Base-by-base conservation (phyloP, 2,113 vertebrate genomes). In the Myrmophylax atrothorax region DNA sequence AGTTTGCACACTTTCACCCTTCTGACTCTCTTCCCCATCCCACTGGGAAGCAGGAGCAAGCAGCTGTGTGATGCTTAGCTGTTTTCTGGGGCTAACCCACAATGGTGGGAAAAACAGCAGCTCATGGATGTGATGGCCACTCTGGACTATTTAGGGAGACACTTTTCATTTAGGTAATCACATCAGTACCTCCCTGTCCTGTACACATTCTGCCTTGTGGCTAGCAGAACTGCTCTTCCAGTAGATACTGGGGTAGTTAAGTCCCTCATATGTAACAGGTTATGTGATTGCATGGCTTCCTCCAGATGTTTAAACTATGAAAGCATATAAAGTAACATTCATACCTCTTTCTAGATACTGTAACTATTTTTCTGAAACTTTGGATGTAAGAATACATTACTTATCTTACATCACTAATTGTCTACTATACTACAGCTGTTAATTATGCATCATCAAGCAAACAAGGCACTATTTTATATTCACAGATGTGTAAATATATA, bases 21-120 rank as follows among this genome's bases (percentile, higher is more conserved):
- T 44, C 62, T 42, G 38, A 64, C 20, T 44, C 26, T 64, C 62
- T 42, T 64, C 28, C 60, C 38, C 28, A 31, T 31, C 18, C 40
- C 3, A 1, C 29, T 26, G 22, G 5, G 44, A 28, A 52, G 26
- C 23, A 2, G 28, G 20, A 90, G 17, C 2, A 1, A 63, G 40
- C 12, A 70, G 26, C 56, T 77, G 35, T 56, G 35, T 16, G 35
- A 12, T 42, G 31, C 56, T 37, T 23, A 35, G 29, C 40, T 64
- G 44, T 50, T 23, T 58, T 64, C 25, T 1, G 1, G 20, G 62
- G 18, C 18, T 77, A 64, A 58, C 28, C 44, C 37, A 40, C 19
- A 29, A 35, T 13, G 7, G 6, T 25, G 38, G 9, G 17, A 60
- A 74, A 53, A 73, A 10, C 67, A 59, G 50, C 23, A 64, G 47